These are phyloP conservation scores for Lacerta viridis DNA, from an alignment of 2,797 vertebrate genomes.

Conservation along the genomic window DNA sequence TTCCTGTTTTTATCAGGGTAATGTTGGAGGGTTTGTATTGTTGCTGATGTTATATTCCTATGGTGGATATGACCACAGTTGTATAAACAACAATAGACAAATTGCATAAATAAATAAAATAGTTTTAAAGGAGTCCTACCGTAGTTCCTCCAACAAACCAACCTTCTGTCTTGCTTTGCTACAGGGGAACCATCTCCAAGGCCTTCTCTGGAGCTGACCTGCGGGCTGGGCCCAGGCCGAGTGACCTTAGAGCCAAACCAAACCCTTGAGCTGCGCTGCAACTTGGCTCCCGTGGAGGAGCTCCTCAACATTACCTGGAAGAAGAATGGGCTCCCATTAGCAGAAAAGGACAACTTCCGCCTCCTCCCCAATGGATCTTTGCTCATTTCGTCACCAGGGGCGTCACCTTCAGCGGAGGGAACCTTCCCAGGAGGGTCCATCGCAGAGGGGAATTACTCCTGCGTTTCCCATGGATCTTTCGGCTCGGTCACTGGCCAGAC, in stretches of 20 bases:
- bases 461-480: slow-evolving; percentile 84
- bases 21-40: too few relatives aligned
- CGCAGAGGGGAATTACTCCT: slow-evolving; percentile 91
- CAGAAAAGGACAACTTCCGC: slow-evolving; percentile 78
- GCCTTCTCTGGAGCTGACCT: slow-evolving; percentile 90
- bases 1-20: too few relatives aligned
- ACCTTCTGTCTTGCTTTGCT: slow-evolving; percentile 49
- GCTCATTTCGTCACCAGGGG: slow-evolving; percentile 76
- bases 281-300: slow-evolving; percentile 78
- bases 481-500: slow-evolving; percentile 92
- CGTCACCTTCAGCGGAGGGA: slow-evolving; percentile 58
- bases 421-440: slow-evolving; percentile 60
- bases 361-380: slow-evolving; percentile 90
- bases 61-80: too few relatives aligned
- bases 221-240: slow-evolving; percentile 87
- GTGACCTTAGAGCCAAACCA: slow-evolving; percentile 87
- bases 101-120: too few relatives aligned
- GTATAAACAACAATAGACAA: too few relatives aligned
- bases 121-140: not conserved
- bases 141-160: not conserved
- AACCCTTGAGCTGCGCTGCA: slow-evolving; percentile 88
- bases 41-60: too few relatives aligned
- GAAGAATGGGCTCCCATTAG: slow-evolving; percentile 83
- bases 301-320: slow-evolving; percentile 89
- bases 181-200: slow-evolving; percentile 71